These are phyloP conservation scores for Limnephilus marmoratus DNA, from an alignment of 2,888 invertebrate genomes.

Conservation along the genomic window DNA sequence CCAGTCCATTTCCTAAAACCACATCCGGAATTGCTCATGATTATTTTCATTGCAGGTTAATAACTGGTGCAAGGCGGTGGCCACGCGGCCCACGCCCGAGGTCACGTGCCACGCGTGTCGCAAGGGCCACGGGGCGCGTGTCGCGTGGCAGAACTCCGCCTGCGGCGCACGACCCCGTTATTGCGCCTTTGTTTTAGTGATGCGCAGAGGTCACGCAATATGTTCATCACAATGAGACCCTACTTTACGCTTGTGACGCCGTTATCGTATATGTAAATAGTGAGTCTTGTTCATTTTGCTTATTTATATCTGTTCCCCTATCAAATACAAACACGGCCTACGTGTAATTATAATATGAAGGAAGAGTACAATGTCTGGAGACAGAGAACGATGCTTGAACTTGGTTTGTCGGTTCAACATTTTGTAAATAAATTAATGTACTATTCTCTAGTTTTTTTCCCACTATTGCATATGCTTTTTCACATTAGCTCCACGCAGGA, in stretches of 20 bases:
- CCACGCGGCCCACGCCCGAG: constrained; percentile 8
- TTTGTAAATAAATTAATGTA: too few relatives aligned
- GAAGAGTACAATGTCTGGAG: too few relatives aligned
- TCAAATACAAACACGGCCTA: background rate
- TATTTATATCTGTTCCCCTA: background rate
- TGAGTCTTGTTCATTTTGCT: background rate
- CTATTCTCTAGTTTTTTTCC: too few relatives aligned
- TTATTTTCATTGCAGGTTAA: constrained; percentile 42
- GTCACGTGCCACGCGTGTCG: constrained; percentile 15
- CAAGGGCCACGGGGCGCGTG: constrained; percentile 6
- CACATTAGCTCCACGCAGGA: too few relatives aligned
- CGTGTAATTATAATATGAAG: background rate
- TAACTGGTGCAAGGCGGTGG: constrained; percentile 12
- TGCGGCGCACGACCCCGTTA: constrained; percentile 23
- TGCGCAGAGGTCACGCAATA: constrained; percentile 28
- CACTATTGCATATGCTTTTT: too few relatives aligned
- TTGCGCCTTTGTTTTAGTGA: constrained; percentile 18
- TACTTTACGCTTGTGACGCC: background rate
- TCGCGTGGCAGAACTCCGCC: background rate
- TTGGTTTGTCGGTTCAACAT: too few relatives aligned
- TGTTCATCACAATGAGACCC: constrained; percentile 14
- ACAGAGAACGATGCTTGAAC: too few relatives aligned
- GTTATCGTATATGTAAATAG: constrained; percentile 5
- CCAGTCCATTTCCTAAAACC: constrained; percentile 24
- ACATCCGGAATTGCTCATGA: constrained; percentile 31